A percentile compares a stretch with the other conserved stretches of the same genome.
phyloP scores from a whole-genome alignment of 1,140 invertebrate species.

The Dinothrombium tinctorium region DNA sequence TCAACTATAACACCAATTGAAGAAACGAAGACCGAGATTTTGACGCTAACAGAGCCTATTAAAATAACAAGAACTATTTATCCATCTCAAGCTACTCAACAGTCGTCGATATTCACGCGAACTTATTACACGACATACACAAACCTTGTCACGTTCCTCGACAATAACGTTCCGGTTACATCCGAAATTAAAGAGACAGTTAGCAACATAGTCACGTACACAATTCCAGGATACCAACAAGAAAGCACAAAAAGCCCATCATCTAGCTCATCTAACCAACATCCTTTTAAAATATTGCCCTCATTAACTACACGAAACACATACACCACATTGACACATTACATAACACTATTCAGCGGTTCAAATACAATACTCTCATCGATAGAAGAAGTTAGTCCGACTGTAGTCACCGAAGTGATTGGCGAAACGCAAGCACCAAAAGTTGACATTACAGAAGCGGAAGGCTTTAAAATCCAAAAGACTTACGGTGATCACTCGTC shows the following conservation, averaged over 20 bases:
- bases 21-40: constrained; percentile 14
- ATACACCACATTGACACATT: constrained; percentile 15
- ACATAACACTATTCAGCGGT: constrained; percentile 15
- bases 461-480: not conserved
- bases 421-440: not conserved
- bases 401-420: constrained; percentile 11
- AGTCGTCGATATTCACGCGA: constrained; percentile 1
- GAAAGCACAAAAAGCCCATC: no score
- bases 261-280: not conserved
- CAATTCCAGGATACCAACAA: not conserved
- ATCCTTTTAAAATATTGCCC: constrained; percentile 1
- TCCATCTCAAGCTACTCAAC: not conserved
- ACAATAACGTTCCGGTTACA: constrained; percentile 42
- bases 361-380: constrained; percentile 14
- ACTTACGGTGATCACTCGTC: not conserved
- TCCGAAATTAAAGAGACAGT: constrained; percentile 50
- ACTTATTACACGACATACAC: constrained; percentile 24
- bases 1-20: constrained; percentile 17
- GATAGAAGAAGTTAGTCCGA: constrained; percentile 15
- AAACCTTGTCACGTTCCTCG: constrained; percentile 62
- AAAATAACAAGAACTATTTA: constrained; percentile 7
- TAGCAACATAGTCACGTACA: constrained; percentile 12
- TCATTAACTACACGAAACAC: constrained; percentile 12
- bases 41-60: constrained; percentile 10
- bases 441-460: not conserved